Percentiles rank a stretch among this genome's conserved stretches.
Evolutionary conservation across 2,888 invertebrate genomes (phyloP).

Genomic region (Megalurothrips usitatus): DNA sequence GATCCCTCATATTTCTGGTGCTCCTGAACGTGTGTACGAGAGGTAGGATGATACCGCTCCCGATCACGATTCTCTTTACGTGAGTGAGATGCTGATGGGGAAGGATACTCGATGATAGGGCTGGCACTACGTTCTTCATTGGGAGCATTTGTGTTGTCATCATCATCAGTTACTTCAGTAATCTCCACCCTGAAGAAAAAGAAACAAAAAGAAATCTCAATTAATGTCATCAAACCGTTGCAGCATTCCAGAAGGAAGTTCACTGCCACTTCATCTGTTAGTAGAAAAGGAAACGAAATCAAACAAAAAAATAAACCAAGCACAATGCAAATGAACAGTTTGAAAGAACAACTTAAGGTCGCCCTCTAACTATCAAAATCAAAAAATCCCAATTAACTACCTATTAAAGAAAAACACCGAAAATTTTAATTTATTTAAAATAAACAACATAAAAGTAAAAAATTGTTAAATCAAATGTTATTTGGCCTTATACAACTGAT

Average conservation of each 20-base stretch:
- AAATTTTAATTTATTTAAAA: no score
- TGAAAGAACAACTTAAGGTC: neutral
- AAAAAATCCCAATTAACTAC: neutral
- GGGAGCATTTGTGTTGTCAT: neutral
- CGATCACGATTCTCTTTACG: neutral
- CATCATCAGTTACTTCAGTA: neutral
- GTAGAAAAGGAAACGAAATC: neutral
- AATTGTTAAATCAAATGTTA: neutral
- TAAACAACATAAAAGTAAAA: neutral
- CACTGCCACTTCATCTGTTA: neutral
- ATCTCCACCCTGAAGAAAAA: constrained; percentile 2
- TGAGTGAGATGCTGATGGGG: neutral
- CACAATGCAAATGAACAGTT: neutral
- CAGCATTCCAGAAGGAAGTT: no score
- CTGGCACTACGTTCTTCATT: neutral
- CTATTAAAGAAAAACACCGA: no score
- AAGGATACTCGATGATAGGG: constrained; percentile 13
- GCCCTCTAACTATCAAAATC: neutral
- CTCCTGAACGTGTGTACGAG: neutral
- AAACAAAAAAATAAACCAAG: neutral
- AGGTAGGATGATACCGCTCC: neutral
- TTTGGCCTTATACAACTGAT: neutral
- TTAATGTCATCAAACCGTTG: neutral
- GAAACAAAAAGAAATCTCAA: neutral
- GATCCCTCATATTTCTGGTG: neutral